These are phyloP conservation scores for Pseudococcus viburni DNA, from an alignment of 2,888 invertebrate genomes.

Conservation along the genomic window DNA sequence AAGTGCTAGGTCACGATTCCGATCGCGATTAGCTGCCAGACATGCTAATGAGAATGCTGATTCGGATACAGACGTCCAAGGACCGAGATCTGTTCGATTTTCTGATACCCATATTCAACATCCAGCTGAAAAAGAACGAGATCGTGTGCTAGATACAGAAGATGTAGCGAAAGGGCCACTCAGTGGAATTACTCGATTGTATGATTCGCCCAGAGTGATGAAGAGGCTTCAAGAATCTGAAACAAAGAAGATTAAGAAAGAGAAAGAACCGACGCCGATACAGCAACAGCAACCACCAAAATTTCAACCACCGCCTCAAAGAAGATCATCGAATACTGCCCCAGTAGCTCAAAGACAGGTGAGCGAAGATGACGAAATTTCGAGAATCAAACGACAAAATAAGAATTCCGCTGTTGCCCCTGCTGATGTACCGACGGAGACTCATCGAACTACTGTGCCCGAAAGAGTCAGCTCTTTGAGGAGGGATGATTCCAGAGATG, in stretches of 20 bases:
- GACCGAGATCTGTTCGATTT: slow-evolving; percentile 76
- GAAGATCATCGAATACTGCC: slow-evolving; percentile 68
- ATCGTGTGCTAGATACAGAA: slow-evolving; percentile 87
- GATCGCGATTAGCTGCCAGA: slow-evolving; percentile 71
- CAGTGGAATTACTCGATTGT: slow-evolving; percentile 89
- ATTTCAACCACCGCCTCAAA: slow-evolving; percentile 67
- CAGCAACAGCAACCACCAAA: slow-evolving; percentile 58
- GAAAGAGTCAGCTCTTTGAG: slow-evolving; percentile 64
- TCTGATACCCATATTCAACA: slow-evolving; percentile 73
- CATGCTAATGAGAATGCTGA: slow-evolving; percentile 73
- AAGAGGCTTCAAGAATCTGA: slow-evolving; percentile 88
- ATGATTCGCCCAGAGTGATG: slow-evolving; percentile 91
- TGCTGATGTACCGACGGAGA: slow-evolving; percentile 65
- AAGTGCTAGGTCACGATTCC: slow-evolving; percentile 71
- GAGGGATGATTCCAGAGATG: slow-evolving; percentile 67
- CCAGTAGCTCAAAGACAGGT: slow-evolving; percentile 81
- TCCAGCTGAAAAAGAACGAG: slow-evolving; percentile 75
- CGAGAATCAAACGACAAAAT: slow-evolving; percentile 88
- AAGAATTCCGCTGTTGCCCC: slow-evolving; percentile 74
- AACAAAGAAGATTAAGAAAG: slow-evolving; percentile 81
- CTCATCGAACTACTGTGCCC: slow-evolving; percentile 74
- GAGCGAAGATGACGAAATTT: slow-evolving; percentile 92
- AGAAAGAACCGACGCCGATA: slow-evolving; percentile 76
- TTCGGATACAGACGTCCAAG: slow-evolving; percentile 73
- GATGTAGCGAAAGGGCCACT: slow-evolving; percentile 85